Conservation (phyloP, 2,113 vertebrate species). For the Pipra filicauda region DNA sequence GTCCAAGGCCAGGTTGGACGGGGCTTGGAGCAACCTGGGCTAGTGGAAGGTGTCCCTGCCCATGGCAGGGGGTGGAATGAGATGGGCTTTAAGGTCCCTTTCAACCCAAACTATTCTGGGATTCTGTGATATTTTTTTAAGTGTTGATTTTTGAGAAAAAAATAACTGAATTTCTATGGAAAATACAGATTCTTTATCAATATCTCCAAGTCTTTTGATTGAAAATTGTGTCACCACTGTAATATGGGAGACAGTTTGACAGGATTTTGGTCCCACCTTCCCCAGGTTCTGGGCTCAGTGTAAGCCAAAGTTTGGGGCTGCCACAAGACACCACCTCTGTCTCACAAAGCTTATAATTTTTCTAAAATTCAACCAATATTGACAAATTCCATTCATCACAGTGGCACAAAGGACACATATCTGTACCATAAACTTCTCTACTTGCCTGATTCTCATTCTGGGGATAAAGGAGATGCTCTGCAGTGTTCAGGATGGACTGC, state of each 20-base stretch:
- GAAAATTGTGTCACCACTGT: background rate
- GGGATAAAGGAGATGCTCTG: slow-evolving; percentile 59
- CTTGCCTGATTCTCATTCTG: slow-evolving; percentile 69
- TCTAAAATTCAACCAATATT: background rate
- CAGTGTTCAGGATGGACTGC: slow-evolving; percentile 13
- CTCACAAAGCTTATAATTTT: background rate
- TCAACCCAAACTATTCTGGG: background rate
- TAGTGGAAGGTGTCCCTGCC: fast-evolving
- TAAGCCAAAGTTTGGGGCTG: background rate
- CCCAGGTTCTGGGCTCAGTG: background rate
- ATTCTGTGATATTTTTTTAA: background rate
- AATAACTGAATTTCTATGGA: background rate
- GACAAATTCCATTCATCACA: background rate
- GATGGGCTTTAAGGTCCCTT: background rate
- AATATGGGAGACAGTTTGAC: background rate
- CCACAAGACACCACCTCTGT: background rate
- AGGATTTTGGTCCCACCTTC: background rate
- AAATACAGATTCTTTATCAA: background rate
- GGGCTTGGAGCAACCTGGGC: background rate
- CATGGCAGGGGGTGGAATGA: fast-evolving
- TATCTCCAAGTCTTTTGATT: background rate
- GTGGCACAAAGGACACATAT: background rate
- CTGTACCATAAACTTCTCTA: background rate
- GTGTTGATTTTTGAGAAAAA: background rate
- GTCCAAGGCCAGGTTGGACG: fast-evolving